Evolutionary conservation across 1,140 invertebrate genomes (phyloP), one percentile per base, ranked within the genome.

Genomic region (Drosophila rhopaloa): DNA sequence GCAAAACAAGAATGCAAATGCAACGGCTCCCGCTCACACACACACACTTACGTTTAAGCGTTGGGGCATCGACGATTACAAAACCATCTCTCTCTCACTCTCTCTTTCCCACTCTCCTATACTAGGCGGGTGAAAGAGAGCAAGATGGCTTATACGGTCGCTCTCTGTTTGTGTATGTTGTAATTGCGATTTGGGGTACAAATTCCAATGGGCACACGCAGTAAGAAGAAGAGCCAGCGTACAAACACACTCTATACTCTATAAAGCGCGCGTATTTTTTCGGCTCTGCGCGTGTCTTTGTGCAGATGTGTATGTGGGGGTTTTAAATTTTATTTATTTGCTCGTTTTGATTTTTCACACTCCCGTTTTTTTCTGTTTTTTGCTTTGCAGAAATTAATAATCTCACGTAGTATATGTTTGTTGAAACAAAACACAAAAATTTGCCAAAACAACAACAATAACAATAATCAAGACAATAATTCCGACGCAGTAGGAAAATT

Each of bases 181-280:
- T 89, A 90, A 90, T 89, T 89, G 81, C 85, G 80, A 84, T 84
- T 90, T 66, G 76, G 76, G 72, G 74, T 89, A 89, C 84, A 89
- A 89, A 89, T 89, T 89, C 84, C 84, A 89, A 90, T 84, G 84
- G 79, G 83, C 79, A 76, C 68, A 84, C 82, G 75, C 79, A 85
- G 68, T 51, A 41, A 74, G 76, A 84, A 76, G 81, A 76, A 65
- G 65, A 76, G 70, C 56, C 62, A 73, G 57, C 47, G 66, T 43
- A 67, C 32, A 61, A 46, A 61, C 71, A 67, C 16, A 54, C 35
- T 24, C 38, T 47, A 53, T 50, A 54, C 35, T 24, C 38, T 47
- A 53, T 38, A 75, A 66, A 76, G 84, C 84, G 73, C 84, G 84
- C 83, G 84, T 88, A 89, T 78, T 89, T 88, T 61, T 67, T 57